Conservation (phyloP, 1,140 invertebrate genomes). For the Drosophila kanapiae region DNA sequence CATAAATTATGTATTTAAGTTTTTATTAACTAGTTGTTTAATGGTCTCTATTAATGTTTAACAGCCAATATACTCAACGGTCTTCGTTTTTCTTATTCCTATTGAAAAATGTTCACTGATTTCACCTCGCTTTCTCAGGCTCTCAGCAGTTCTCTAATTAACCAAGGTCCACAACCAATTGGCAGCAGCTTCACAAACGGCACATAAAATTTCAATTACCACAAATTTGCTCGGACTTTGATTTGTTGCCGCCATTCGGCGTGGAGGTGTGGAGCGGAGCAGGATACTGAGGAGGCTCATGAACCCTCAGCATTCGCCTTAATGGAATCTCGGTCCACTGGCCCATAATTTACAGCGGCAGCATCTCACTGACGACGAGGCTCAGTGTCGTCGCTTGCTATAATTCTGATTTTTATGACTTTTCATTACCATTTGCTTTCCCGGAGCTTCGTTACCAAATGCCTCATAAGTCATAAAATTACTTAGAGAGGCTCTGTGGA, state of each 20-base stretch:
- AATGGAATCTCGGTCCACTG: slow-evolving; percentile 37
- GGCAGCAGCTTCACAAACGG: slow-evolving; percentile 57
- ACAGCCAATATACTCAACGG: not conserved
- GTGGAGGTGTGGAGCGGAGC: not conserved
- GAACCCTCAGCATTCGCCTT: slow-evolving; percentile 41
- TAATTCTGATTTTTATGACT: slow-evolving; percentile 70
- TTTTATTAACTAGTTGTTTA: not conserved
- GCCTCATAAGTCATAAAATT: slow-evolving; percentile 67
- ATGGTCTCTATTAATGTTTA: not conserved
- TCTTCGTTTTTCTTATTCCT: not conserved
- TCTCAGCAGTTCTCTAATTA: slow-evolving; percentile 33
- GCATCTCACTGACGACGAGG: slow-evolving; percentile 23
- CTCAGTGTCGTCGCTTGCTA: slow-evolving; percentile 39
- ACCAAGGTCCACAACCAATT: slow-evolving; percentile 55
- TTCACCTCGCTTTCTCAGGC: not conserved
- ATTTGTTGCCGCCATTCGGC: slow-evolving; percentile 60
- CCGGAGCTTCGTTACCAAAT: slow-evolving; percentile 20
- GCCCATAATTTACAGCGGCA: slow-evolving; percentile 58
- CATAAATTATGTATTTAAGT: not conserved
- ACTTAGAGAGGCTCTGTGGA: slow-evolving; percentile 34
- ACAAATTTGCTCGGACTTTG: slow-evolving; percentile 60
- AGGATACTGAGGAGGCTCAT: slow-evolving; percentile 4
- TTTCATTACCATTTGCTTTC: slow-evolving; percentile 65
- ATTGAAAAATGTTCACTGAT: not conserved
- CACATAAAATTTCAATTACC: slow-evolving; percentile 72